phyloP scores from a whole-genome alignment of 2,888 invertebrate species.

The Parthenolecanium corni region DNA sequence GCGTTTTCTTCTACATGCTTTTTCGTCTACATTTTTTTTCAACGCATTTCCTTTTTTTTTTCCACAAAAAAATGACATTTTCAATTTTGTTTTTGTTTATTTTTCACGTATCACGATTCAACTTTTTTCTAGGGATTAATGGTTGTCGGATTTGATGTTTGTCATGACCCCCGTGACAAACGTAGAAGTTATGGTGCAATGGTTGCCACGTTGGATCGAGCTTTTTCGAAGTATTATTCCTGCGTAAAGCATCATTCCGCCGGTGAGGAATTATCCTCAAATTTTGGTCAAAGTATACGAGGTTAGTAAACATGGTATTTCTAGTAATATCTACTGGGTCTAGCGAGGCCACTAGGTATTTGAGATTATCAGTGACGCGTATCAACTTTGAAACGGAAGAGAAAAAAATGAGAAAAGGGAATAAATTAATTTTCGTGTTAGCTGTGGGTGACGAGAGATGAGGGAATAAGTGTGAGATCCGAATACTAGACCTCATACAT shows the following conservation, averaged over 20 bases:
- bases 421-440: too few species aligned
- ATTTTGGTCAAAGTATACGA: constrained; percentile 46
- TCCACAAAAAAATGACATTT: neutral
- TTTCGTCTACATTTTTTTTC: too few species aligned
- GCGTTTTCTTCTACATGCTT: too few species aligned
- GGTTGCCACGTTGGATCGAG: constrained; percentile 40
- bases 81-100: too few species aligned
- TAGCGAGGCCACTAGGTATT: too few species aligned
- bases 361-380: too few species aligned
- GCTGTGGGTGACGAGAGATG: too few species aligned
- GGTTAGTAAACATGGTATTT: neutral
- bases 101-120: neutral
- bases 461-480: too few species aligned
- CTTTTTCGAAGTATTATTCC: constrained; percentile 52
- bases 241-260: constrained; percentile 58
- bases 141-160: constrained; percentile 81
- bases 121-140: constrained; percentile 47
- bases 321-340: neutral
- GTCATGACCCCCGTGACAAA: constrained; percentile 63
- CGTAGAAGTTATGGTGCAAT: constrained; percentile 42
- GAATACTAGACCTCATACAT: too few species aligned
- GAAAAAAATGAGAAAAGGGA: too few species aligned
- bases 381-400: too few species aligned
- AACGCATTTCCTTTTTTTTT: too few species aligned
- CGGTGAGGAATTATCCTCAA: constrained; percentile 66